phyloP scores from a whole-genome alignment of 2,797 vertebrate genomes.

The Chromis chromis region DNA sequence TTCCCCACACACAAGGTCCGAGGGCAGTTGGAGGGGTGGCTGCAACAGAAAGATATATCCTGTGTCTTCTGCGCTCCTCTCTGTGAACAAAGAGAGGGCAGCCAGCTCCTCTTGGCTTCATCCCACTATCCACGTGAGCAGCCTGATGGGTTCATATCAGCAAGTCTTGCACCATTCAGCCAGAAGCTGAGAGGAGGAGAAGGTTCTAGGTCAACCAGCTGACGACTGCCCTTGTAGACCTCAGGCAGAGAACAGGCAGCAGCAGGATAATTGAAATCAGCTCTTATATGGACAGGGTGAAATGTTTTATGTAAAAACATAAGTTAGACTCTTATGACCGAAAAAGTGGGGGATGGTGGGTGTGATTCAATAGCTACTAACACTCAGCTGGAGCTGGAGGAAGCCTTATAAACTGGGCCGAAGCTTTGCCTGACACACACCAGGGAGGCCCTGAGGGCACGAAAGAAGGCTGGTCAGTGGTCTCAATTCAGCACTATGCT shows the following conservation, averaged over 20 bases:
- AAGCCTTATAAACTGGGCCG: conserved; percentile 24
- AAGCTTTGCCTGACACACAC: conserved; percentile 52
- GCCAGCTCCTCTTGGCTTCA: conserved; percentile 53
- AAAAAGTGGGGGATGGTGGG: conserved; percentile 15
- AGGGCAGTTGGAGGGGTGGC: conserved; percentile 50
- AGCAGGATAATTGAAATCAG: conserved; percentile 44
- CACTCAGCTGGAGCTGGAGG: conserved; percentile 29
- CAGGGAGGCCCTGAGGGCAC: conserved; percentile 41
- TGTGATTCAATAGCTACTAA: conserved; percentile 31
- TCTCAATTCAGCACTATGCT: conserved; percentile 54
- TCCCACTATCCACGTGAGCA: conserved; percentile 55
- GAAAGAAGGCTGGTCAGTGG: conserved; percentile 34
- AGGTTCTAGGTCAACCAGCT: conserved; percentile 54
- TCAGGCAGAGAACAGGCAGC: conserved; percentile 34
- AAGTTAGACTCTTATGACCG: conserved; percentile 29
- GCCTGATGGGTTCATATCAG: conserved; percentile 66
- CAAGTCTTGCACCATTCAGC: conserved; percentile 46
- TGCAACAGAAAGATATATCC: conserved; percentile 60
- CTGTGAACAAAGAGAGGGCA: conserved; percentile 64
- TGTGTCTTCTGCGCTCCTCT: conserved; percentile 55
- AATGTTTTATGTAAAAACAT: conserved; percentile 44
- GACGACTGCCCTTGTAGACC: conserved; percentile 35
- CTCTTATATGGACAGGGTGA: conserved; percentile 19
- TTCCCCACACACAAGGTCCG: conserved; percentile 47
- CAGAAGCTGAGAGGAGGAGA: conserved; percentile 52